phyloP scores from a whole-genome alignment of 2,113 vertebrate species.

The Paralichthys olivaceus region DNA sequence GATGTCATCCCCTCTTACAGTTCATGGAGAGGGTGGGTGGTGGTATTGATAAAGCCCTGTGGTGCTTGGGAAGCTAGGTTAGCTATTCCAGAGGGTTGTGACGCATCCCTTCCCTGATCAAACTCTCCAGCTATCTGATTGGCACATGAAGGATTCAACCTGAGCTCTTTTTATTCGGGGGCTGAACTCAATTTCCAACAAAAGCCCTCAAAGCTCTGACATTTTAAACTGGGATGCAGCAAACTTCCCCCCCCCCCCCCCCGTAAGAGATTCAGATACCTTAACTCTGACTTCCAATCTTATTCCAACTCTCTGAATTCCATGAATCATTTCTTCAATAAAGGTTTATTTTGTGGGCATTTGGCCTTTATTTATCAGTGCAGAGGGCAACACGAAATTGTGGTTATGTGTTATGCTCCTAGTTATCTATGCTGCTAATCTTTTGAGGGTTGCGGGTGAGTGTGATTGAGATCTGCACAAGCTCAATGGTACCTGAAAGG shows the following conservation, averaged over 20 bases:
- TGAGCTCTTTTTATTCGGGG: background rate
- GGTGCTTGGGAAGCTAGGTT: background rate
- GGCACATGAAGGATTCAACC: conserved; percentile 17
- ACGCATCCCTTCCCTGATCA: conserved; percentile 17
- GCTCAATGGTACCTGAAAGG: background rate
- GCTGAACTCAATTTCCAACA: conserved; percentile 1
- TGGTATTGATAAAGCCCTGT: conserved; percentile 28
- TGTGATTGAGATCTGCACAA: background rate
- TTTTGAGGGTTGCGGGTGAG: too few relatives aligned
- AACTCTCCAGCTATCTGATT: conserved; percentile 9
- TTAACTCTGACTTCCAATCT: background rate
- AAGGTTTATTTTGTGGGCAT: too few relatives aligned
- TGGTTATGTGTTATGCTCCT: too few relatives aligned
- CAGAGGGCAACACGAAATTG: too few relatives aligned
- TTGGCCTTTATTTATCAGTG: too few relatives aligned
- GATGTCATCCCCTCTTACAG: conserved; percentile 49
- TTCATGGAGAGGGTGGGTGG: conserved; percentile 30
- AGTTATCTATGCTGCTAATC: too few relatives aligned
- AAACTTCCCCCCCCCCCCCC: background rate
- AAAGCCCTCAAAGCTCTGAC: background rate
- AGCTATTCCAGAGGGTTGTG: conserved; percentile 21
- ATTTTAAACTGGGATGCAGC: background rate
- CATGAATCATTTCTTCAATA: background rate
- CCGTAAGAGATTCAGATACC: background rate
- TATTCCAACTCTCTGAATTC: background rate